Conservation (phyloP, 2,888 invertebrate species). For the Masnerella sp. region DNA sequence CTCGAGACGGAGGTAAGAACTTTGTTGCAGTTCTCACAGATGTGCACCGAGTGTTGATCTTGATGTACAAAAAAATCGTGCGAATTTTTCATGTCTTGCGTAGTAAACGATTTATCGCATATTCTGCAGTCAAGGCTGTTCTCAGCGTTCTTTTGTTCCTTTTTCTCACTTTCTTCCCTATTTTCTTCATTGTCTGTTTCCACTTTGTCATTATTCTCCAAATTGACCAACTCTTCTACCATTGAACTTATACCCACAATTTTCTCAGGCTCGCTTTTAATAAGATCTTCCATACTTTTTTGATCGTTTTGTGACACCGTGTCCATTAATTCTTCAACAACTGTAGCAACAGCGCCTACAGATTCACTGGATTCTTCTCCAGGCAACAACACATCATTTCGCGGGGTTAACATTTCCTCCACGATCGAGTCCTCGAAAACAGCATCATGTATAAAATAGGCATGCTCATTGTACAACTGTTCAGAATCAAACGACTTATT, state of each 20-base stretch:
- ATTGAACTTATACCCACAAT: constrained; percentile 38
- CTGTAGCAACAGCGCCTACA: background rate
- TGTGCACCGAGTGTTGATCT: constrained; percentile 17
- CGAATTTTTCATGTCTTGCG: background rate
- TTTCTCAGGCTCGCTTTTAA: constrained; percentile 13
- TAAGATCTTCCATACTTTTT: background rate
- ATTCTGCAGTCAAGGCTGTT: too few species aligned
- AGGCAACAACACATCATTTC: constrained; percentile 16
- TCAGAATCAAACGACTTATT: constrained; percentile 19
- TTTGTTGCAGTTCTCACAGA: constrained; percentile 40
- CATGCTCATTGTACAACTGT: constrained; percentile 37
- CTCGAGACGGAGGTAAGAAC: constrained; percentile 6
- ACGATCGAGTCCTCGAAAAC: constrained; percentile 19
- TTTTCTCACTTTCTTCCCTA: background rate
- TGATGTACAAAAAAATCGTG: constrained; percentile 30
- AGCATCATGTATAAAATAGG: constrained; percentile 45
- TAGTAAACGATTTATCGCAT: background rate
- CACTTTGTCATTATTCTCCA: background rate
- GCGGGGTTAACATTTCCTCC: constrained; percentile 22
- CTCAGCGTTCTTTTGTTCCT: background rate
- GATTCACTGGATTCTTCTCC: background rate
- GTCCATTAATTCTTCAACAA: constrained; percentile 30
- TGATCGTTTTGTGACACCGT: constrained; percentile 2
- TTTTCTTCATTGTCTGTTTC: background rate
- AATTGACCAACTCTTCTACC: constrained; percentile 6